Conservation (phyloP, 92 coral and sea anemone species). For the Pocillopora meandrina region DNA sequence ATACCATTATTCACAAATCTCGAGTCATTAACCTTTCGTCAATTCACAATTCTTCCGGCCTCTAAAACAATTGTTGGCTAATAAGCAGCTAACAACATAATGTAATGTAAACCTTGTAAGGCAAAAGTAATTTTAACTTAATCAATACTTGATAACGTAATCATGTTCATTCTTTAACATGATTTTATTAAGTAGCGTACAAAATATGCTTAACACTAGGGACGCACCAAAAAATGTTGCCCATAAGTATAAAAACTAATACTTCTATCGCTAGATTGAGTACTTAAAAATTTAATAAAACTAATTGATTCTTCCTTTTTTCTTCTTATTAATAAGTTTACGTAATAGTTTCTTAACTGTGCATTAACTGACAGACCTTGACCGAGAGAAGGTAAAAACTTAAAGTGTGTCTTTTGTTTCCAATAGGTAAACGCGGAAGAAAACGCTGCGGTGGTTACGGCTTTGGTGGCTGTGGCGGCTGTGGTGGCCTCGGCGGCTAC, state of each 20-base stretch:
- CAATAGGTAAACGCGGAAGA: background rate
- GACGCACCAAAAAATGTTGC: too few relatives aligned
- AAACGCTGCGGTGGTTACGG: constrained; percentile 47
- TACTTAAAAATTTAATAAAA: background rate
- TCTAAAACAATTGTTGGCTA: background rate
- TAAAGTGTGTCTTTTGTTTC: background rate
- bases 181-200: too few relatives aligned
- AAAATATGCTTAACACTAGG: too few relatives aligned
- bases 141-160: too few relatives aligned
- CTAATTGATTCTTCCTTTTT: background rate
- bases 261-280: background rate
- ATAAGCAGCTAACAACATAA: too few relatives aligned
- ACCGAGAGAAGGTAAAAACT: background rate
- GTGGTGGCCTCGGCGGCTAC: constrained; percentile 44
- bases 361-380: background rate
- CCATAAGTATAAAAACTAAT: too few relatives aligned
- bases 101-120: too few relatives aligned
- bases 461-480: constrained; percentile 41
- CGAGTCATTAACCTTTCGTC: background rate
- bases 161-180: too few relatives aligned
- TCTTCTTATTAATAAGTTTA: background rate
- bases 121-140: too few relatives aligned
- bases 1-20: background rate
- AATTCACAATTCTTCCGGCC: background rate
- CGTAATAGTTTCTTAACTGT: background rate